Conservation (phyloP, 2,113 vertebrate genomes). For the Piprites chloris region DNA sequence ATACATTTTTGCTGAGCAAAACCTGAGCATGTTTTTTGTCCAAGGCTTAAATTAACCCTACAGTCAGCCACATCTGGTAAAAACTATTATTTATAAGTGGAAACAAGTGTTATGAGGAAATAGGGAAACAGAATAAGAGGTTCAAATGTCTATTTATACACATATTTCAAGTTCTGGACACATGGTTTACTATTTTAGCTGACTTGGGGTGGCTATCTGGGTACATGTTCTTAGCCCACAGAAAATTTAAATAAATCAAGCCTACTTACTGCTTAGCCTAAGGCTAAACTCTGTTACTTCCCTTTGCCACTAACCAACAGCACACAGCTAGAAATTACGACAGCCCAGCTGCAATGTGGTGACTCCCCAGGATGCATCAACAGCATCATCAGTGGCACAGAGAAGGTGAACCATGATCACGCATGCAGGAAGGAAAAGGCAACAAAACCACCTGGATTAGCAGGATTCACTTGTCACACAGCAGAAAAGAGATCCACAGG, state of each 20-base stretch:
- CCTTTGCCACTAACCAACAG: not conserved
- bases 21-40: not conserved
- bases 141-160: not conserved
- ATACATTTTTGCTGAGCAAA: not conserved
- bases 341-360: not conserved
- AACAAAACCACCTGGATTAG: not conserved
- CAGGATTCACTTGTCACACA: fast-evolving
- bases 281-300: not conserved
- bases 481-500: not conserved
- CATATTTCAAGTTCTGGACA: not conserved
- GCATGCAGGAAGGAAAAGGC: not conserved
- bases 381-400: not conserved
- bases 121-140: not conserved
- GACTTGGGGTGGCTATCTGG: not conserved
- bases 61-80: not conserved
- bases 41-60: not conserved
- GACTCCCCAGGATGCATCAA: not conserved
- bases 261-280: not conserved
- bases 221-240: not conserved
- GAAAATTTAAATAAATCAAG: not conserved
- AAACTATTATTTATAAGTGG: not conserved
- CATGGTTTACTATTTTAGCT: not conserved
- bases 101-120: not conserved
- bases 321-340: not conserved
- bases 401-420: not conserved